Percentiles rank a stretch among this genome's conserved stretches.
These are phyloP conservation scores for Melopsittacus undulatus DNA, from an alignment of 2,797 vertebrate species.

Conservation along the genomic window DNA sequence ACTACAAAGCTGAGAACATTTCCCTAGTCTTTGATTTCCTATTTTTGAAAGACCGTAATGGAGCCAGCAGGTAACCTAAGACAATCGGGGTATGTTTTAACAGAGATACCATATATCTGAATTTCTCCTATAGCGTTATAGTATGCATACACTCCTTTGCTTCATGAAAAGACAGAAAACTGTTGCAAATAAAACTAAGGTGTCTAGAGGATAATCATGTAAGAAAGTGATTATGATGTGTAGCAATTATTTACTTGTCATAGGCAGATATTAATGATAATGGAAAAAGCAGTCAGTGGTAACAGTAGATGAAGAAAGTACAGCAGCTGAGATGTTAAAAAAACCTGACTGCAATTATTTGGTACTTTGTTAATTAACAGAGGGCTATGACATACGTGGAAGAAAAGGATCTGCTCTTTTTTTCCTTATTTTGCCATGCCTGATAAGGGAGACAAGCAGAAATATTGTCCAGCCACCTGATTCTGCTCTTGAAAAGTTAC, in stretches of 20 bases:
- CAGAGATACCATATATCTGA: neutral
- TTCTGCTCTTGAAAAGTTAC: neutral
- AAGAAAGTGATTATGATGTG: neutral
- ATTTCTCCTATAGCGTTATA: neutral
- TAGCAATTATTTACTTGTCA: neutral
- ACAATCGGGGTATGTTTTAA: slow-evolving; percentile 4
- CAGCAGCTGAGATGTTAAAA: neutral
- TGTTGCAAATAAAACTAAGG: slow-evolving; percentile 5
- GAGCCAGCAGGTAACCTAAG: slow-evolving; percentile 1
- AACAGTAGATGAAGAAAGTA: neutral
- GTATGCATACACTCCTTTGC: neutral
- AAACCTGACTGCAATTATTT: neutral
- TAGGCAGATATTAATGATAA: neutral
- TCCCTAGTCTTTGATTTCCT: slow-evolving; percentile 41
- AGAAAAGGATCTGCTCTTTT: neutral
- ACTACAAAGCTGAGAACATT: slow-evolving; percentile 43
- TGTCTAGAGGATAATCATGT: neutral
- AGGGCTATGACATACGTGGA: neutral
- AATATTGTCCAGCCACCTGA: neutral
- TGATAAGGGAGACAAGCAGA: neutral
- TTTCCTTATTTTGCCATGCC: neutral
- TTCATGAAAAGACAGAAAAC: neutral
- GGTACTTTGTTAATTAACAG: neutral
- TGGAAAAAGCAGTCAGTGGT: neutral
- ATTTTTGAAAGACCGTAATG: slow-evolving; percentile 32